These are phyloP conservation scores for Chelonus formosanus DNA, from an alignment of 2,888 invertebrate genomes.

Conservation along the genomic window DNA sequence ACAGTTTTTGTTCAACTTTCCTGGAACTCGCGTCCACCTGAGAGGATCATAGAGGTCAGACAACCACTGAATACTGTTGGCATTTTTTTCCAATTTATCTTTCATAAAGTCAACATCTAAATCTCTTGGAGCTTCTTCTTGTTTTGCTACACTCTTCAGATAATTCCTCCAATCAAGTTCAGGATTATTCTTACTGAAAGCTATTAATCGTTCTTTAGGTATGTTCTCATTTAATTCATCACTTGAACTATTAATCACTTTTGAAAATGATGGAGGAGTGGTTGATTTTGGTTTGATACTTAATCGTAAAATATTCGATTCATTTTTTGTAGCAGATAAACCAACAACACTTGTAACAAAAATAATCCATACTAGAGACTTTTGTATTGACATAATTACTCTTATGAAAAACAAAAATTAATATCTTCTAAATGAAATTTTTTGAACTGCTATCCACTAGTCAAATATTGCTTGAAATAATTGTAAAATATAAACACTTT, in stretches of 20 bases:
- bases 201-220: constrained; percentile 38
- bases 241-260: constrained; percentile 37
- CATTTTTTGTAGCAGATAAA: constrained; percentile 35
- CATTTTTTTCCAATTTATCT: constrained; percentile 52
- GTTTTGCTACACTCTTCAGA: constrained; percentile 46
- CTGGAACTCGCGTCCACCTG: constrained; percentile 69
- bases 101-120: constrained; percentile 59
- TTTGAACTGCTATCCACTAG: no score
- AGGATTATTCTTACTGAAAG: constrained; percentile 58
- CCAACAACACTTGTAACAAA: constrained; percentile 24
- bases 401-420: neutral
- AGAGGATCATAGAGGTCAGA: constrained; percentile 73
- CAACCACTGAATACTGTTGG: constrained; percentile 72
- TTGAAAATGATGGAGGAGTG: neutral
- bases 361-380: neutral
- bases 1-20: constrained; percentile 69
- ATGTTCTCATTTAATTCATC: constrained; percentile 30
- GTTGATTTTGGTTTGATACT: constrained; percentile 43
- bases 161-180: constrained; percentile 60
- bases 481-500: neutral
- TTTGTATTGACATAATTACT: neutral
- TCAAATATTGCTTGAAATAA: no score
- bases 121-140: constrained; percentile 46
- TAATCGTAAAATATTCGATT: constrained; percentile 50
- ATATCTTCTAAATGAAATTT: no score